These are phyloP conservation scores for Morus bassanus DNA, from an alignment of 2,797 vertebrate species.

Conservation along the genomic window DNA sequence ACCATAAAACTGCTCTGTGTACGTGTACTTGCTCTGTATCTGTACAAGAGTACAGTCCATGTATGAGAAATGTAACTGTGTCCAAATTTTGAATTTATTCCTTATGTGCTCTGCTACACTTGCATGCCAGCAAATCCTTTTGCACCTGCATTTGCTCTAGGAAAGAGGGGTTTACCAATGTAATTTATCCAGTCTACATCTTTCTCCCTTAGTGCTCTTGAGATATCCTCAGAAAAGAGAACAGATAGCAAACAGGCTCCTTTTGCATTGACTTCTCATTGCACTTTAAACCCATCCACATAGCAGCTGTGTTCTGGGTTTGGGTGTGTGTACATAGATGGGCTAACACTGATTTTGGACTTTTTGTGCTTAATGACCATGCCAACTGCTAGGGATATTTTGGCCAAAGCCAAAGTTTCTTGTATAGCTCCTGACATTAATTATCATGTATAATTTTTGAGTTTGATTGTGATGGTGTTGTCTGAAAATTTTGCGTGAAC, in stretches of 20 bases:
- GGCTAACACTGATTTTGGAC: background rate
- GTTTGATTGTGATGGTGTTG: background rate
- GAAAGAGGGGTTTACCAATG: background rate
- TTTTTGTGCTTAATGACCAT: background rate
- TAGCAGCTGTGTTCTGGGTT: background rate
- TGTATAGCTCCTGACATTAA: background rate
- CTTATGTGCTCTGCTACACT: background rate
- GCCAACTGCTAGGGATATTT: background rate
- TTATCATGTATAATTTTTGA: background rate
- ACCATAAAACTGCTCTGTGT: background rate
- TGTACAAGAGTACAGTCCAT: background rate
- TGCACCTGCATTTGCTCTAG: background rate
- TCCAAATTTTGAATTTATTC: background rate
- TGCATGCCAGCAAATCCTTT: background rate
- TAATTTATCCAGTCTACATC: background rate
- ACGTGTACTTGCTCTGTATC: background rate
- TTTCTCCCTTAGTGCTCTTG: background rate
- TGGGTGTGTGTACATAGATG: accelerated
- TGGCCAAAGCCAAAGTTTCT: background rate
- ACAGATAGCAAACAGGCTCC: background rate
- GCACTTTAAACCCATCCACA: background rate
- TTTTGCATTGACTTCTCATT: background rate
- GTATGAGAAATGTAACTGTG: background rate
- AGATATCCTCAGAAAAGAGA: background rate
- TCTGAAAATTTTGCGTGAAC: background rate